Evolutionary conservation across 2,888 invertebrate genomes (phyloP).

Genomic region (Standfussiana lucernea): DNA sequence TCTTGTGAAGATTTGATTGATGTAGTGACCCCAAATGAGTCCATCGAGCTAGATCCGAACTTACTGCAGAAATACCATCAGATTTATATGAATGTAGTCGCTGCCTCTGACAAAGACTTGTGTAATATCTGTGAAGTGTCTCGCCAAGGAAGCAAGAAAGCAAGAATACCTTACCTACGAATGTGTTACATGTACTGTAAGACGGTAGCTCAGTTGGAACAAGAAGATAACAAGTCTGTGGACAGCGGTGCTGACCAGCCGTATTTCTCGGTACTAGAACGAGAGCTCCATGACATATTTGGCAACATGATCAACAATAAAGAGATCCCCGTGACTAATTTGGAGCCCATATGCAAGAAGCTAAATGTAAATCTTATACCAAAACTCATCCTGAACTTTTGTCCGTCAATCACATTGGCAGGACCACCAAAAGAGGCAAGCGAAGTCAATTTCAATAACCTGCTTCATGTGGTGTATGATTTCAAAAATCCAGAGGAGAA

Average conservation of each 20-base stretch:
- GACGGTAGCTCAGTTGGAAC: conserved; percentile 89
- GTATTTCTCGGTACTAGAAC: conserved; percentile 89
- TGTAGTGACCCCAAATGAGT: conserved; percentile 76
- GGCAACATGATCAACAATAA: conserved; percentile 93
- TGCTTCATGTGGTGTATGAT: conserved; percentile 84
- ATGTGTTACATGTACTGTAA: conserved; percentile 91
- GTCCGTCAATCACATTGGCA: conserved; percentile 91
- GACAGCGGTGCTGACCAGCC: conserved; percentile 78
- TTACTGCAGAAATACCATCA: conserved; percentile 86
- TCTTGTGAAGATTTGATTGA: conserved; percentile 88
- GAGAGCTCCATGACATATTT: conserved; percentile 91
- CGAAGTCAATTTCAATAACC: conserved; percentile 83
- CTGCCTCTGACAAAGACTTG: conserved; percentile 87
- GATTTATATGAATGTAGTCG: conserved; percentile 88
- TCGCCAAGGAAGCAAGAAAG: conserved; percentile 81
- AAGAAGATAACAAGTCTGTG: conserved; percentile 77
- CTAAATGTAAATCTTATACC: conserved; percentile 94
- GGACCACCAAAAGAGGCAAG: conserved; percentile 83
- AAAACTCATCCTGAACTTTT: conserved; percentile 93
- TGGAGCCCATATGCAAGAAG: conserved; percentile 93
- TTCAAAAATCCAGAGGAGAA: conserved; percentile 87
- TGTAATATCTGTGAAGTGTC: conserved; percentile 85
- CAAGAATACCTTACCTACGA: conserved; percentile 87
- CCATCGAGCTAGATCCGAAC: conserved; percentile 76
- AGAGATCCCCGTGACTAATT: conserved; percentile 92